phyloP scores from a whole-genome alignment of 2,113 vertebrate genomes.

The Percopsis transmontana region DNA sequence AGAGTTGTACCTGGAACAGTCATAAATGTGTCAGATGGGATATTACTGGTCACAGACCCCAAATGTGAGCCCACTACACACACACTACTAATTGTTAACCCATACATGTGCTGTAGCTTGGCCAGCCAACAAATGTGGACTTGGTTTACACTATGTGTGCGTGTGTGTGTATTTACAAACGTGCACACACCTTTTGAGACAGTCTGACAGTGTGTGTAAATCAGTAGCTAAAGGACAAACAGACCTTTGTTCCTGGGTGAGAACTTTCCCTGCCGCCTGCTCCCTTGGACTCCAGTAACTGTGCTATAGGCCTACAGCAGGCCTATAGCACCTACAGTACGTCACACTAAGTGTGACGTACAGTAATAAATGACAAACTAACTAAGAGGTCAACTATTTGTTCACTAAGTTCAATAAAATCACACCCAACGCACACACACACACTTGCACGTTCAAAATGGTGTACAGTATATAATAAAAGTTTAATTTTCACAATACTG shows the following conservation, averaged over 20 bases:
- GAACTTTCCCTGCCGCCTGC: not conserved
- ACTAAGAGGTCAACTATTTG: slow-evolving; percentile 33
- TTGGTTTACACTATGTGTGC: not conserved
- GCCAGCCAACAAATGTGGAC: not conserved
- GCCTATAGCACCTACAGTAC: too few relatives aligned
- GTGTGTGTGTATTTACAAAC: slow-evolving; percentile 3
- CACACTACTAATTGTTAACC: not conserved
- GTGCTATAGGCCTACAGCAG: slow-evolving; percentile 2
- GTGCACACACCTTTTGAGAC: slow-evolving; percentile 1
- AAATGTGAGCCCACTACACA: not conserved
- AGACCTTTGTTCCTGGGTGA: slow-evolving; percentile 67
- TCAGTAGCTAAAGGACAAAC: slow-evolving; percentile 71
- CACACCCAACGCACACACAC: not conserved
- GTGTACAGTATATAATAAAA: too few relatives aligned
- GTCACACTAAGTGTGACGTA: too few relatives aligned
- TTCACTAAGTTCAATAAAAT: slow-evolving; percentile 17
- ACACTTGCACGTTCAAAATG: too few relatives aligned
- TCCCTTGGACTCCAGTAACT: not conserved
- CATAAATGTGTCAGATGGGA: too few relatives aligned
- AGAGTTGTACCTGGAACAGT: too few relatives aligned
- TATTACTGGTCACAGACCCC: too few relatives aligned
- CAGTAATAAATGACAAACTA: not conserved
- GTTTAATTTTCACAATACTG: too few relatives aligned
- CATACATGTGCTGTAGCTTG: not conserved
- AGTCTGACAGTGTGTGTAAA: slow-evolving; percentile 54